Percentiles rank a stretch among this genome's conserved stretches.
Conservation (phyloP, 2,888 invertebrate species). For the Ganaspis brasiliensis region DNA sequence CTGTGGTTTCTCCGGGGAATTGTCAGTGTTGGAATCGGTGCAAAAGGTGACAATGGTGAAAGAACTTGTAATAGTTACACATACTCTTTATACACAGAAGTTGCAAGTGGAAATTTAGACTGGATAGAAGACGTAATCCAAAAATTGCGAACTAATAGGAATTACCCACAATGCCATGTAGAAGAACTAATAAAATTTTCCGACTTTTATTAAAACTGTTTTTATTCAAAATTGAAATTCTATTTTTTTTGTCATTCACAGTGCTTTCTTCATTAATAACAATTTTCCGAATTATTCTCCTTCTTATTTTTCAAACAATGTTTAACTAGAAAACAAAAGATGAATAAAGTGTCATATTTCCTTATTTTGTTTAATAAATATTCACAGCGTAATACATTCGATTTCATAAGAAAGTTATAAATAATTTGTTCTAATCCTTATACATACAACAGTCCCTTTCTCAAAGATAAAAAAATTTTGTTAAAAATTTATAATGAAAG, state of each 20-base stretch:
- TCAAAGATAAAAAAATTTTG: not conserved
- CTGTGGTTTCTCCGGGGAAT: constrained; percentile 80
- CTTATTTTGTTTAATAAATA: constrained; percentile 3
- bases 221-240: constrained; percentile 27
- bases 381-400: not conserved
- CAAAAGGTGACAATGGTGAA: constrained; percentile 58
- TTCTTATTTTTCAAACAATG: too few relatives aligned
- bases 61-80: constrained; percentile 72
- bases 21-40: constrained; percentile 78
- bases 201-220: constrained; percentile 1
- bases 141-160: constrained; percentile 60
- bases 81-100: constrained; percentile 77
- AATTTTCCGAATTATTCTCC: too few relatives aligned
- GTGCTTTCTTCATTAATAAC: not conserved
- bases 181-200: constrained; percentile 30
- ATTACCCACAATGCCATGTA: constrained; percentile 60
- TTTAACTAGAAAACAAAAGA: too few relatives aligned
- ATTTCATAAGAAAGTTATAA: not conserved
- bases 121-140: constrained; percentile 75
- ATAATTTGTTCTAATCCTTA: not conserved
- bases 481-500: not conserved
- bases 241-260: not conserved
- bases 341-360: too few relatives aligned
- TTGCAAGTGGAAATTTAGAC: constrained; percentile 70
- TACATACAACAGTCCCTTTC: not conserved